Conservation (phyloP, 2,888 invertebrate species). For the Cremastinae sp. region DNA sequence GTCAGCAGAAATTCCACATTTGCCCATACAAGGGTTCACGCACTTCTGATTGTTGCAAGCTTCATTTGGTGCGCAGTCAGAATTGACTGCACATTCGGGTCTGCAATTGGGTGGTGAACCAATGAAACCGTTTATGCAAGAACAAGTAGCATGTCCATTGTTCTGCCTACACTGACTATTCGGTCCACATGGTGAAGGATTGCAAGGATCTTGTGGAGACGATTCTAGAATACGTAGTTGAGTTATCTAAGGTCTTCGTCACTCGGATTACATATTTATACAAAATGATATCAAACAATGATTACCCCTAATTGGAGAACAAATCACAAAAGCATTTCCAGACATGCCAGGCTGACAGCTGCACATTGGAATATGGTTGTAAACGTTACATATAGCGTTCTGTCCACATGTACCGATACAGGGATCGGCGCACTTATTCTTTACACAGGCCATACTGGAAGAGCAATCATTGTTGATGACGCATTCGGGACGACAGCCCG, state of each 20-base stretch:
- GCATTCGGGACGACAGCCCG: slow-evolving; percentile 90
- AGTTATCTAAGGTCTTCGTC: not conserved
- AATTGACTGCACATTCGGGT: slow-evolving; percentile 80
- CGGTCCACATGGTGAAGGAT: slow-evolving; percentile 81
- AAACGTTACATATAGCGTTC: slow-evolving; percentile 85
- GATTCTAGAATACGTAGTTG: slow-evolving; percentile 40
- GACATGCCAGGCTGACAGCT: slow-evolving; percentile 86
- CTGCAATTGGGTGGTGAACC: slow-evolving; percentile 79
- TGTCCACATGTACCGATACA: slow-evolving; percentile 87
- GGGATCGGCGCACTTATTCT: slow-evolving; percentile 89
- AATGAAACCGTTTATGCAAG: slow-evolving; percentile 78
- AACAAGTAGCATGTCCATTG: slow-evolving; percentile 81
- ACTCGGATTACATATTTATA: too few relatives aligned
- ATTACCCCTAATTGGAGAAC: slow-evolving; percentile 82
- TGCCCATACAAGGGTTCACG: slow-evolving; percentile 80
- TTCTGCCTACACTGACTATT: slow-evolving; percentile 81
- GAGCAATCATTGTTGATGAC: slow-evolving; percentile 89
- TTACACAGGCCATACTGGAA: slow-evolving; percentile 86
- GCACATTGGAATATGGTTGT: slow-evolving; percentile 80
- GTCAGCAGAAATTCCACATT: slow-evolving; percentile 80
- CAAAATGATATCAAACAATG: not conserved
- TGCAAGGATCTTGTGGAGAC: slow-evolving; percentile 74
- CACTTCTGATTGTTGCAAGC: slow-evolving; percentile 80
- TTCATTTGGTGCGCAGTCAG: slow-evolving; percentile 80
- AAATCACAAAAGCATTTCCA: slow-evolving; percentile 87